Percentiles rank a stretch among this genome's conserved stretches.
These are phyloP conservation scores for Linurgus olivaceus DNA, from an alignment of 2,797 vertebrate species.

Conservation along the genomic window DNA sequence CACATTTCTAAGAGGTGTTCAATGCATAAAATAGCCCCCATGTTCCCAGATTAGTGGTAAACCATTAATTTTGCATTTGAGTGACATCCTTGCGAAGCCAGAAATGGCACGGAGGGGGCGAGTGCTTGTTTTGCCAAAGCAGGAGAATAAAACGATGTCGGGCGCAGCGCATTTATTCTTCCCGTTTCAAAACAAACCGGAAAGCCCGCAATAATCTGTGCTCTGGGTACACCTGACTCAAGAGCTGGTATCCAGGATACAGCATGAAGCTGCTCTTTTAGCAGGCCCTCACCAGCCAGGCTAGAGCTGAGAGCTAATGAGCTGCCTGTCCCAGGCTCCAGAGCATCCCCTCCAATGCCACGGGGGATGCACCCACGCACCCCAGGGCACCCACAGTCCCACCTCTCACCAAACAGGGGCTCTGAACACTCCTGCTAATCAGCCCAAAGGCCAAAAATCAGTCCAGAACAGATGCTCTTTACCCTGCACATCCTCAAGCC, in stretches of 20 bases:
- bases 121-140: constrained; percentile 41
- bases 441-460: neutral
- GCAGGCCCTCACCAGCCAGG: constrained; percentile 69
- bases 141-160: neutral
- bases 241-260: constrained; percentile 84
- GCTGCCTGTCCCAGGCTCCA: constrained; percentile 58
- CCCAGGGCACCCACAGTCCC: neutral
- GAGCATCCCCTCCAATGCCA: constrained; percentile 46
- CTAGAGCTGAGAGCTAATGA: constrained; percentile 73
- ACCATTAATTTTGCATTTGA: constrained; percentile 9
- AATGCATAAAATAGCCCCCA: neutral
- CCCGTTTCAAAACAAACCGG: constrained; percentile 64
- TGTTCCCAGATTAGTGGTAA: neutral
- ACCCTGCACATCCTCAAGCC: neutral
- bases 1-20: neutral
- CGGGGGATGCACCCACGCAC: neutral
- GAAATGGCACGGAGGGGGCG: neutral
- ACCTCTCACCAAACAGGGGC: neutral
- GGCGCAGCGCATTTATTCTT: constrained; percentile 15
- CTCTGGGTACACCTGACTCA: constrained; percentile 72
- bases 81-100: neutral
- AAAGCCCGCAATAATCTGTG: constrained; percentile 72
- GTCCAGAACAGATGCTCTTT: neutral
- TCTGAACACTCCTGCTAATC: neutral
- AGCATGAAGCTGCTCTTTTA: constrained; percentile 79